phyloP scores from a whole-genome alignment of 1,140 invertebrate genomes.

The Steinernema feltiae region DNA sequence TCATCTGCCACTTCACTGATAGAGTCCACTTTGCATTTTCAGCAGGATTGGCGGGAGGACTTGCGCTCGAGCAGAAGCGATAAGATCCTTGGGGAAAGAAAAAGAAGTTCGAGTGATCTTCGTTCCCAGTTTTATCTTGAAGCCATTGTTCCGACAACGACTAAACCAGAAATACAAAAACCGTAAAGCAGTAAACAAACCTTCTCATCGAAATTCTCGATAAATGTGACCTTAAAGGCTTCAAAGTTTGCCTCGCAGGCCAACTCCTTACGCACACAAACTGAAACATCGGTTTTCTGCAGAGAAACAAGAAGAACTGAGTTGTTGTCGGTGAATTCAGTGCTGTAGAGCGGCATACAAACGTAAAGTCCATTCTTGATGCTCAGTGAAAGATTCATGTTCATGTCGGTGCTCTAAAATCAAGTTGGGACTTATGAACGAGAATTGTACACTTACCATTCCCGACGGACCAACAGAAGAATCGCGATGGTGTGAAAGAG shows the following conservation, averaged over 20 bases:
- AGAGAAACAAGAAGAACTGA: conserved; percentile 49
- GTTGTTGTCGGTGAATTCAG: conserved; percentile 48
- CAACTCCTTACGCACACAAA: conserved; percentile 49
- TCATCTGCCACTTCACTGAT: conserved; percentile 97
- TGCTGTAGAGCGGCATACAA: conserved; percentile 49
- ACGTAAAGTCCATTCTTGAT: conserved; percentile 52
- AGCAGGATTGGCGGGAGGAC: conserved; percentile 23
- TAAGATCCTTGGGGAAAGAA: conserved; percentile 53
- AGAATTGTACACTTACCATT: background rate
- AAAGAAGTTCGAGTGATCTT: conserved; percentile 47
- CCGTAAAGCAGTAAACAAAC: conserved; percentile 22
- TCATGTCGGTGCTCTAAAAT: conserved; percentile 36
- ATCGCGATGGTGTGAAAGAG: too few species aligned
- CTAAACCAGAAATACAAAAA: conserved; percentile 31
- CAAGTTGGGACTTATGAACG: background rate
- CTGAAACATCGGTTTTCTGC: conserved; percentile 45
- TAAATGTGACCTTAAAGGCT: conserved; percentile 51
- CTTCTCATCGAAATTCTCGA: conserved; percentile 53
- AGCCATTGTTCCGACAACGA: conserved; percentile 47
- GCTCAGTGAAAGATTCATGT: conserved; percentile 52
- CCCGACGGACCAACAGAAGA: background rate
- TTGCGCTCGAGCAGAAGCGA: conserved; percentile 47
- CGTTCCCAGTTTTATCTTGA: conserved; percentile 35
- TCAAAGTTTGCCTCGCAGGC: conserved; percentile 51
- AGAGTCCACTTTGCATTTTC: conserved; percentile 91